phyloP scores from a whole-genome alignment of 2,888 invertebrate species.

The Aspidapion aeneum region DNA sequence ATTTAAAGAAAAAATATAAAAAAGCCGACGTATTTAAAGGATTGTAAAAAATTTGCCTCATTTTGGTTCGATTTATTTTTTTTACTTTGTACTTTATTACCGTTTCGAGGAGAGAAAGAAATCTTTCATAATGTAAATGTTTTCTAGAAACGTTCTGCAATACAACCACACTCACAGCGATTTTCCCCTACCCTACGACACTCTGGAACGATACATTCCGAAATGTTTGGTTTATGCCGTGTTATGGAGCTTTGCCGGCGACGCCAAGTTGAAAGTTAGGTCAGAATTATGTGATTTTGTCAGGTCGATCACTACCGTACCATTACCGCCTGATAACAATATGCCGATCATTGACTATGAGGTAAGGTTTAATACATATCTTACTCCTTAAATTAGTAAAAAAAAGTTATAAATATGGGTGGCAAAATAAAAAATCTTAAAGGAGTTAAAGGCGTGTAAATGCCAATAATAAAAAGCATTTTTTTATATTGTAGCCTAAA shows the following conservation, averaged over 20 bases:
- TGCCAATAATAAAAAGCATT: too few relatives aligned
- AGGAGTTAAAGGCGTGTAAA: too few relatives aligned
- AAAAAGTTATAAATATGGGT: too few relatives aligned
- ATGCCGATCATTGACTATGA: constrained; percentile 95
- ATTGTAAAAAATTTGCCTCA: too few relatives aligned
- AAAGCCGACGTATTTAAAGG: neutral
- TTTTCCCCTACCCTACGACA: constrained; percentile 91
- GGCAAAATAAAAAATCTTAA: too few relatives aligned
- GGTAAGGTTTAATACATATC: too few relatives aligned
- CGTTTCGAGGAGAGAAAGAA: too few relatives aligned
- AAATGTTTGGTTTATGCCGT: constrained; percentile 91
- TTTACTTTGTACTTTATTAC: too few relatives aligned
- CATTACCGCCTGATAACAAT: constrained; percentile 78
- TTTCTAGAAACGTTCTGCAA: constrained; percentile 73
- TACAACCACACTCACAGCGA: constrained; percentile 94
- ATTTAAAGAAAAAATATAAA: constrained; percentile 3
- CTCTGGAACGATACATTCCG: constrained; percentile 90
- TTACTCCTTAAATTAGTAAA: too few relatives aligned
- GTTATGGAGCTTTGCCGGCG: constrained; percentile 98
- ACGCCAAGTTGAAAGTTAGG: constrained; percentile 94
- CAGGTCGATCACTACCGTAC: constrained; percentile 90
- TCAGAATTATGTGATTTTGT: constrained; percentile 96
- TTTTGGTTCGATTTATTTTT: too few relatives aligned
- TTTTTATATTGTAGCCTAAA: too few relatives aligned
- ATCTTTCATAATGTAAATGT: neutral